Conservation (phyloP, 2,888 invertebrate species). For the Drosophila barbarae region DNA sequence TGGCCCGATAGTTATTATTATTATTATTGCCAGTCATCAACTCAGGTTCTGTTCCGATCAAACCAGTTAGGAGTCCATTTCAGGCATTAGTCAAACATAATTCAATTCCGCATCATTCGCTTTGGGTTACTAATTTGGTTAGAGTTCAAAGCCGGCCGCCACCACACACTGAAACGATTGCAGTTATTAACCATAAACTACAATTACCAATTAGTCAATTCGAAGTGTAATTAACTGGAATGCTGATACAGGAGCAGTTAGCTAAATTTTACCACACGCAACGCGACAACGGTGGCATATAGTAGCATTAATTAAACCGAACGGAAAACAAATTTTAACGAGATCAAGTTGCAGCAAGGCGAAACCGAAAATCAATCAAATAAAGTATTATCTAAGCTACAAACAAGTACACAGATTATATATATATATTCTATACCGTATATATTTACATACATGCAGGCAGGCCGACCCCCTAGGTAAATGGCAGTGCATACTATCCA, state of each 20-base stretch:
- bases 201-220: conserved; percentile 72
- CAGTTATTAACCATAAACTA: conserved; percentile 52
- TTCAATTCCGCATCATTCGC: conserved; percentile 28
- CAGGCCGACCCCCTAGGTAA: conserved; percentile 33
- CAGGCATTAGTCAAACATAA: conserved; percentile 29
- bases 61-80: conserved; percentile 11
- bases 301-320: conserved; percentile 49
- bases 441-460: conserved; percentile 45
- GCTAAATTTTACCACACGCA: conserved; percentile 58
- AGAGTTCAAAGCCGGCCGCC: conserved; percentile 22
- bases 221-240: conserved; percentile 59
- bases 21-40: conserved; percentile 16
- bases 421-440: conserved; percentile 29
- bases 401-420: conserved; percentile 48
- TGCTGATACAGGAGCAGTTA: conserved; percentile 54
- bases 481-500: conserved; percentile 40
- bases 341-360: conserved; percentile 65
- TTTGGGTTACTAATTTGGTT: conserved; percentile 44
- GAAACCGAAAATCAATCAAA: conserved; percentile 78
- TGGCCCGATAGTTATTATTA: conserved; percentile 4
- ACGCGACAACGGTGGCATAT: conserved; percentile 42
- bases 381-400: conserved; percentile 76
- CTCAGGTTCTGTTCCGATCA: conserved; percentile 37
- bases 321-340: conserved; percentile 34
- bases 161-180: conserved; percentile 48